A percentile compares a stretch with the other conserved stretches of the same genome.
phyloP scores from a whole-genome alignment of 2,888 invertebrate species.

The Harpalus rufipes region DNA sequence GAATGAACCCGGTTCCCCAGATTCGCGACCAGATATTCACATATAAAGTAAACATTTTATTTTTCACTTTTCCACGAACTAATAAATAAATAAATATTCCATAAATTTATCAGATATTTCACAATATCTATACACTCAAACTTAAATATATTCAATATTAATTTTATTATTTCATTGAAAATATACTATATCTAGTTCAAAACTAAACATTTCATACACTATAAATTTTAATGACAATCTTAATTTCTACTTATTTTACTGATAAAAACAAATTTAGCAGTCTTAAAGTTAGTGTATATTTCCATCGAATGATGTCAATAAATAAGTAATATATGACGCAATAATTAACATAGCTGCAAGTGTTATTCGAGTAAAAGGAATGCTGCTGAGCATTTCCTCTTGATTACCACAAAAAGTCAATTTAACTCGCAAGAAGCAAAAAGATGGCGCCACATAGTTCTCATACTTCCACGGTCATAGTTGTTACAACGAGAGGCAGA shows the following conservation, averaged over 20 bases:
- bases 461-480: background rate
- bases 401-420: slow-evolving; percentile 39
- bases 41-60: background rate
- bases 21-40: too few relatives aligned
- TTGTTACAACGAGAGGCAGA: background rate
- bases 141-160: background rate
- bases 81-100: background rate
- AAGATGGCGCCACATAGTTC: slow-evolving; percentile 47
- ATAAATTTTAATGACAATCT: too few relatives aligned
- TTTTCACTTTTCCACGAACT: background rate
- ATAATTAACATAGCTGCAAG: slow-evolving; percentile 37
- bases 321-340: slow-evolving; percentile 46
- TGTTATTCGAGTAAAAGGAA: slow-evolving; percentile 16
- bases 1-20: too few relatives aligned
- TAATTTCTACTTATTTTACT: too few relatives aligned
- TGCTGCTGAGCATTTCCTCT: slow-evolving; percentile 11
- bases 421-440: slow-evolving; percentile 29
- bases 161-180: background rate
- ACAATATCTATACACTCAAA: background rate
- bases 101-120: background rate
- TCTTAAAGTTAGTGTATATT: background rate
- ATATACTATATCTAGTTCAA: too few relatives aligned
- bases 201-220: too few relatives aligned
- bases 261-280: background rate
- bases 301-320: slow-evolving; percentile 31